These are phyloP conservation scores for Merops nubicus DNA, from an alignment of 2,113 vertebrate genomes.

Conservation along the genomic window DNA sequence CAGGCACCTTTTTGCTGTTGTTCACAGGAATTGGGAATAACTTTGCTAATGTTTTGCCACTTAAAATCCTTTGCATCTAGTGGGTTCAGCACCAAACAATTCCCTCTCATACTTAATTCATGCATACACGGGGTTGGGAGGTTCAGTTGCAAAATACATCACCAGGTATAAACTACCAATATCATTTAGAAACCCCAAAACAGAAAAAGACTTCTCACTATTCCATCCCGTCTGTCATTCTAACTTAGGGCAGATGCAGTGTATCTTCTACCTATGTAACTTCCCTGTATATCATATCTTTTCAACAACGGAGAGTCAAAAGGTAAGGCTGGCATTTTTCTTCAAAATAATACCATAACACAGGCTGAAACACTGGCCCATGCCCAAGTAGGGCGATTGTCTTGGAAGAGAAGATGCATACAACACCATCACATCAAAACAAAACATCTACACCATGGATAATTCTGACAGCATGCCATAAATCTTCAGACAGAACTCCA, in stretches of 20 bases:
- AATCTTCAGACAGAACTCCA: neutral
- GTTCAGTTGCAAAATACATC: neutral
- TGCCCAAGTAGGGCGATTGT: neutral
- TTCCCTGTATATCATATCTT: neutral
- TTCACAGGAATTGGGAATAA: neutral
- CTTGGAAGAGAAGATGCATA: neutral
- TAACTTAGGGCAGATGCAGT: neutral
- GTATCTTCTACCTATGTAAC: rapidly evolving
- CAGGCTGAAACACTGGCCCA: neutral
- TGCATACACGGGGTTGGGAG: neutral
- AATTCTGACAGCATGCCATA: neutral
- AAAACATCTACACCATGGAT: neutral
- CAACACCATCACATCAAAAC: too few species aligned
- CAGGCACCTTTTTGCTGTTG: neutral
- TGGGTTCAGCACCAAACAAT: neutral
- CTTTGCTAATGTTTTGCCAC: neutral
- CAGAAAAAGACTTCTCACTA: neutral
- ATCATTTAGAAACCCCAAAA: neutral
- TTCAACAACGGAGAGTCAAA: neutral
- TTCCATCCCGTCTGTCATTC: neutral
- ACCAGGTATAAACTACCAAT: neutral
- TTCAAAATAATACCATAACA: neutral
- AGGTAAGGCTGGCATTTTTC: neutral
- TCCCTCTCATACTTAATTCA: neutral
- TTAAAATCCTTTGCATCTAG: neutral